Evolutionary conservation across 2,888 invertebrate species (phyloP), one percentile per base, ranked within the genome.

Genomic region (Folsomia candida): DNA sequence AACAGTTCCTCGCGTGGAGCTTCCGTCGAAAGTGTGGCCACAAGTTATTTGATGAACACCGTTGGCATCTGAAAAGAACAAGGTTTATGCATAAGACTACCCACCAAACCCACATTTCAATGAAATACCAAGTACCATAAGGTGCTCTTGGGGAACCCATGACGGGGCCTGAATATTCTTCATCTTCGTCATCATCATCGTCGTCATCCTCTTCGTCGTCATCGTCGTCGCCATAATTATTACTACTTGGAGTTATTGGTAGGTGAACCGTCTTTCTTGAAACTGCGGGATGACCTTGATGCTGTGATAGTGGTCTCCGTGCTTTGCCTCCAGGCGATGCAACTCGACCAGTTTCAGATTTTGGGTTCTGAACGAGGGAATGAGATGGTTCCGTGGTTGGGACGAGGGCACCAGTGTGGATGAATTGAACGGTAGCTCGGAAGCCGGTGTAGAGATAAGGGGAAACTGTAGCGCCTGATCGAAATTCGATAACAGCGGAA

Each of bases 361-460:
- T 37, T 37, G 37, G 14, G 4, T 14, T 37, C 6, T 4, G 14
- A 14, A 4, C 14, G 37, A 14, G 37, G 14, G 14, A 14, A 14
- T 9, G 37, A 9, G 63, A 22, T 6, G 63, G 25, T 29, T 65
- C 63, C 24, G 63, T 64, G 4, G 63, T 27, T 51, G 70, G 59
- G 47, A 69, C 29, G 6, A 47, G 47, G 18, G 51, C 26, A 51
- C 69, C 74, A 20, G 71, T 67, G 29, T 72, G 74, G 47, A 78
- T 65, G 67, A 77, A 77, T 64, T 76, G 74, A 54, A 76, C 78
- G 26, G 69, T 65, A 25, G 79, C 79, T 54, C 73, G 68, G 65
- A 79, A 79, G 51, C 79, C 79, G 60, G 74, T 76, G 73, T 78
- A 75, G 14, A 78, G 58, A 66, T 78, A 79, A 2, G 79, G 79